Evolutionary conservation across 2,888 invertebrate species (phyloP), one percentile per base, ranked within the genome.

Genomic region (Rotaria sp.): DNA sequence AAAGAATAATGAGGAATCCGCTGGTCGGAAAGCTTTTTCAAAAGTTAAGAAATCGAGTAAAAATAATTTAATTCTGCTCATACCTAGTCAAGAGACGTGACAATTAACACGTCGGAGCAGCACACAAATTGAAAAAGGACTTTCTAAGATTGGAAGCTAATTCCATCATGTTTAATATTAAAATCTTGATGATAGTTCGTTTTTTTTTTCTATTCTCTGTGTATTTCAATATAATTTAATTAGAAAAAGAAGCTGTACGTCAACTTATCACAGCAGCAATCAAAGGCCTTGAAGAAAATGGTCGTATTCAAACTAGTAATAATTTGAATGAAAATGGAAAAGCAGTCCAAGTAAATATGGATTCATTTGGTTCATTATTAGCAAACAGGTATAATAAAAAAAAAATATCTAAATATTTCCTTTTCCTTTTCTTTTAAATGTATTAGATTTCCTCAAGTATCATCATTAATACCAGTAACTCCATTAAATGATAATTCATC

Each of bases 271-370:
- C 84, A 30, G 45, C 59, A 30, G 84, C 84, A 15, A 84, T 86
- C 55, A 84, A 86, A 74, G 84, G 84, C n/a, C 35, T 86, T 35
- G 86, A 86, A 74, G 86, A 86, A 45, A 84, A 67, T 26, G 86
- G 86, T 18, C 52, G 84, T 24, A 86, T 86, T 35, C 41, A 84
- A 48, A 55, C 84, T 21, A 35, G 15, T 10, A 15, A 30, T 84
- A 3, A 45, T 45, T 24, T 5, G 18, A 55, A 35, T 11, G 57
- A 84, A 45, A 74, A 84, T 30, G 1, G 21, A 13, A 67, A 67
- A 67, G 24, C 15, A 5, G 35, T 21, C 21, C 35, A 35, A 67
- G 18, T 67, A 1, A 67, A 35, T 21, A 67, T 67, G 35, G 35
- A 35, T 35, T 21, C 35, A 26, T 67, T 67, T 35, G 21, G 35